Evolutionary conservation across 2,888 invertebrate genomes (phyloP).

Genomic region (Drosophila niveifrons): DNA sequence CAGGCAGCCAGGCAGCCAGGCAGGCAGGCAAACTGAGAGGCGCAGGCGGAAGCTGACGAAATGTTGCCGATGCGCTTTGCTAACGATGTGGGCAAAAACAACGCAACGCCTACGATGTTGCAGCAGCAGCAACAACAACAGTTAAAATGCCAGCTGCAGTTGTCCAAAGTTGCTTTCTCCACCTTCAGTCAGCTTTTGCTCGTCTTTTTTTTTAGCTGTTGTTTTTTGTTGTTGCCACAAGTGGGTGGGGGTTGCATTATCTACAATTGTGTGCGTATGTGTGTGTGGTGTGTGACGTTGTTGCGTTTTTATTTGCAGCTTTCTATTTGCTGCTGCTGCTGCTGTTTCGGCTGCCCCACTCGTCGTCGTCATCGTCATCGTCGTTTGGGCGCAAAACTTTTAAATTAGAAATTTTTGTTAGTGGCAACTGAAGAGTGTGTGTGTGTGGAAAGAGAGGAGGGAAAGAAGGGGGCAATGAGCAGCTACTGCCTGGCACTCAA

Average conservation of each 20-base stretch:
- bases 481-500: conserved; percentile 67
- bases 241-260: conserved; percentile 77
- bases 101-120: conserved; percentile 72
- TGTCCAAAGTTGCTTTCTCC: conserved; percentile 66
- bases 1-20: conserved; percentile 8
- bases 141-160: conserved; percentile 29
- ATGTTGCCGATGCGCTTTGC: conserved; percentile 82
- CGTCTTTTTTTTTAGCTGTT: conserved; percentile 25
- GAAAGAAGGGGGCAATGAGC: conserved; percentile 19
- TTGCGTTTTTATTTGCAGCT: conserved; percentile 66
- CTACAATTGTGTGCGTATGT: conserved; percentile 45
- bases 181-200: conserved; percentile 33
- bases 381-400: conserved; percentile 79
- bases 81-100: conserved; percentile 81
- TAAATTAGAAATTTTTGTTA: conserved; percentile 81
- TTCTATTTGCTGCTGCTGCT: conserved; percentile 32
- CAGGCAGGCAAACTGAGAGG: conserved; percentile 8
- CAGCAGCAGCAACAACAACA: conserved; percentile 19
- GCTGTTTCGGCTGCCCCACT: conserved; percentile 67
- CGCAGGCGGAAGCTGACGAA: conserved; percentile 82
- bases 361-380: conserved; percentile 28
- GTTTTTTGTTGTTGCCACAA: conserved; percentile 31
- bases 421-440: conserved; percentile 46
- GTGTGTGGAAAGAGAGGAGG: conserved; percentile 4
- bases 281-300: conserved; percentile 41